Conservation (phyloP, 2,888 invertebrate genomes). For the Cataglyphis altisquamis region DNA sequence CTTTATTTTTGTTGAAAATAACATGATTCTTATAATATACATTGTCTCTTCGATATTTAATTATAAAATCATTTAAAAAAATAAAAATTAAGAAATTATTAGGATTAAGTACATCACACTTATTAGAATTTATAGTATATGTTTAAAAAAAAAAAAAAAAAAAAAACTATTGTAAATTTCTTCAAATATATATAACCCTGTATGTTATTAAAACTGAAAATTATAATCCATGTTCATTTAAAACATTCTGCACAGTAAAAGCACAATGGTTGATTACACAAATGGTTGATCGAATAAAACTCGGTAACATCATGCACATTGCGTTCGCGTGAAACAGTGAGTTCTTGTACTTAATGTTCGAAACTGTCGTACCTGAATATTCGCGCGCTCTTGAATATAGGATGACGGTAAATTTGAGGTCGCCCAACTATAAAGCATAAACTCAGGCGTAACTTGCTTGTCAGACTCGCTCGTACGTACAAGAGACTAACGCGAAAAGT, state of each 20-base stretch:
- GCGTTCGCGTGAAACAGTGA: background rate
- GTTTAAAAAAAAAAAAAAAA: background rate
- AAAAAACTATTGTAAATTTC: background rate
- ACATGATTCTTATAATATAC: background rate
- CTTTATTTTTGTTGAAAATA: background rate
- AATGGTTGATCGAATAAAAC: constrained; percentile 17
- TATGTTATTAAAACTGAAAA: background rate
- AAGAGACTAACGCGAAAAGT: constrained; percentile 35
- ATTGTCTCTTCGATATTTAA: background rate
- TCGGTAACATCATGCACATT: background rate
- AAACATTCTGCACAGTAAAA: background rate
- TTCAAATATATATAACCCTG: background rate
- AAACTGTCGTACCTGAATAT: constrained; percentile 22
- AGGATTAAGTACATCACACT: background rate
- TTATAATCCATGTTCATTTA: background rate
- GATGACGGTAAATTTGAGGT: constrained; percentile 32
- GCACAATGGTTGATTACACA: too few species aligned
- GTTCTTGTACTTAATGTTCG: constrained; percentile 26
- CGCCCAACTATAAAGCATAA: constrained; percentile 30
- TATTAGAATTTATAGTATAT: background rate
- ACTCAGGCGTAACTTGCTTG: constrained; percentile 25
- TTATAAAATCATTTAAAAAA: background rate
- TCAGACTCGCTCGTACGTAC: constrained; percentile 28
- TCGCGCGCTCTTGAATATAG: constrained; percentile 21
- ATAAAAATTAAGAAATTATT: background rate